Evolutionary conservation across 2,797 vertebrate genomes (phyloP).

Genomic region (Danio choprae): DNA sequence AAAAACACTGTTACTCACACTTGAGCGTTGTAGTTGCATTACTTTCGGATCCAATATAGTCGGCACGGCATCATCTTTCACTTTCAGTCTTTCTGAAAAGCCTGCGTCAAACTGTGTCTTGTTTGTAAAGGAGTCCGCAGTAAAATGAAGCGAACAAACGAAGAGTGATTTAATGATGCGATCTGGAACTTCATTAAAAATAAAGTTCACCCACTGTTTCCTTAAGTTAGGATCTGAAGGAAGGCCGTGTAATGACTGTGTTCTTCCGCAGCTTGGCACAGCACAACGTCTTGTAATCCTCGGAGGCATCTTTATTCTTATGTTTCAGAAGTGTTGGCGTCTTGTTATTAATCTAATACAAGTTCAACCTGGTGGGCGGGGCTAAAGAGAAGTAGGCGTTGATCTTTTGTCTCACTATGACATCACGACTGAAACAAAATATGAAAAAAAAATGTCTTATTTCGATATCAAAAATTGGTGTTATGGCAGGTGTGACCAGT

Average conservation of each 20-base stretch:
- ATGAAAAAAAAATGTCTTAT: neutral
- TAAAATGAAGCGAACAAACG: constrained; percentile 14
- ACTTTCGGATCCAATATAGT: neutral
- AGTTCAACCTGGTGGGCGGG: too few species aligned
- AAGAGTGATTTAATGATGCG: neutral
- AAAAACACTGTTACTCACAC: neutral
- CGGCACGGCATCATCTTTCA: constrained; percentile 2
- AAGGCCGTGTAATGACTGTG: constrained; percentile 19
- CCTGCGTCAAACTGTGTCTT: constrained; percentile 9
- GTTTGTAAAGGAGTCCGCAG: constrained; percentile 1
- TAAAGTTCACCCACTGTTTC: constrained; percentile 6
- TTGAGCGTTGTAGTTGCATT: neutral
- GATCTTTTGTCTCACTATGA: too few species aligned
- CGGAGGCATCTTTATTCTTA: neutral
- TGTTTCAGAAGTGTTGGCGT: neutral
- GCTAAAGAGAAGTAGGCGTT: too few species aligned
- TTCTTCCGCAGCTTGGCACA: constrained; percentile 12
- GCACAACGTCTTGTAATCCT: constrained; percentile 3
- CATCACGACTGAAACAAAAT: neutral
- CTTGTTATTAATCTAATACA: too few species aligned
- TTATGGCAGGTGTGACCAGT: too few species aligned
- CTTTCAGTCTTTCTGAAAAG: constrained; percentile 14
- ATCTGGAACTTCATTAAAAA: neutral
- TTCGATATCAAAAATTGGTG: neutral
- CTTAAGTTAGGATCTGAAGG: constrained; percentile 12